phyloP scores from a whole-genome alignment of 2,888 invertebrate genomes.

The Hirtodrosophila alboralis region DNA sequence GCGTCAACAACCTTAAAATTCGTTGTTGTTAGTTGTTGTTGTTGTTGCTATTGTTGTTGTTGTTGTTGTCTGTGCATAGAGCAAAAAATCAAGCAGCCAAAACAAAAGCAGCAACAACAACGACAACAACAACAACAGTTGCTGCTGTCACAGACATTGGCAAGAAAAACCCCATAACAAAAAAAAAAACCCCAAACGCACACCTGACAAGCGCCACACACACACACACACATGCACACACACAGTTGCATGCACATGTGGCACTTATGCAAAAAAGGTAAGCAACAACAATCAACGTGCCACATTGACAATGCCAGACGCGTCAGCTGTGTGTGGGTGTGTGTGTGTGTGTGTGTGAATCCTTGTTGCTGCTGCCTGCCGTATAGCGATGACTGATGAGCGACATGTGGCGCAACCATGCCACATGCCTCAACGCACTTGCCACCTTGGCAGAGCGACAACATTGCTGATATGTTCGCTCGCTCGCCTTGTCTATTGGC shows the following conservation, averaged over 20 bases:
- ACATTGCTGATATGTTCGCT: constrained; percentile 18
- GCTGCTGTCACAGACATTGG: constrained; percentile 54
- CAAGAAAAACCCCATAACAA: constrained; percentile 51
- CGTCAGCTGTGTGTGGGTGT: constrained; percentile 31
- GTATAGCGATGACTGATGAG: constrained; percentile 66
- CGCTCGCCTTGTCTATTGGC: constrained; percentile 59
- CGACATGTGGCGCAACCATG: constrained; percentile 63
- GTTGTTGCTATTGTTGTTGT: constrained; percentile 21
- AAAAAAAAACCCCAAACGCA: constrained; percentile 23
- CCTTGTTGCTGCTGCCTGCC: constrained; percentile 17
- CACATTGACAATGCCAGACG: constrained; percentile 77
- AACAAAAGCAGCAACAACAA: constrained; percentile 42
- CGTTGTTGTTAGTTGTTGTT: constrained; percentile 33
- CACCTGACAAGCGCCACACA: constrained; percentile 49
- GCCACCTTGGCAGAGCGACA: constrained; percentile 27
- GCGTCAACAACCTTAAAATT: constrained; percentile 74
- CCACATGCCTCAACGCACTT: constrained; percentile 37
- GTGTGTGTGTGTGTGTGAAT: constrained; percentile 31
- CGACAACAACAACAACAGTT: constrained; percentile 61
- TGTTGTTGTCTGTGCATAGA: constrained; percentile 28
- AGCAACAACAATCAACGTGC: constrained; percentile 76
- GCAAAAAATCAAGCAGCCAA: constrained; percentile 57
- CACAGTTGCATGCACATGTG: constrained; percentile 31
- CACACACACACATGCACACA: constrained; percentile 19
- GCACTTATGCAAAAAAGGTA: constrained; percentile 78